phyloP scores from a whole-genome alignment of 2,888 invertebrate species.

The Callinectes sapidus region DNA sequence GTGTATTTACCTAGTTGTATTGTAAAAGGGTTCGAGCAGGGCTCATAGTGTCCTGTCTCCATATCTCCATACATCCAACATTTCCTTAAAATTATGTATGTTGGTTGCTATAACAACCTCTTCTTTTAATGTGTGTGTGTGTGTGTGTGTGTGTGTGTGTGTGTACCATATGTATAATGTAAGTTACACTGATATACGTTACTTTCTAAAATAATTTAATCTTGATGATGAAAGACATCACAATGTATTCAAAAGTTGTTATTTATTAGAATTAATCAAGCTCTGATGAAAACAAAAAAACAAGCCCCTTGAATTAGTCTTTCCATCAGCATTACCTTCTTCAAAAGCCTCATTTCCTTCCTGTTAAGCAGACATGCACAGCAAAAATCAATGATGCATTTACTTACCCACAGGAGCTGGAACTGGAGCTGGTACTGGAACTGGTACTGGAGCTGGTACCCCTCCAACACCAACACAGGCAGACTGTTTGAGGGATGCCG shows the following conservation, averaged over 20 bases:
- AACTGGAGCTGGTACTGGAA: not conserved
- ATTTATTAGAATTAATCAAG: not conserved
- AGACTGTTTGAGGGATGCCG: conserved; percentile 79
- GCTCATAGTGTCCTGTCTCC: too few relatives aligned
- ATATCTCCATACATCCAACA: too few relatives aligned
- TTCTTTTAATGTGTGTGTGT: not conserved
- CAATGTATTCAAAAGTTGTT: not conserved
- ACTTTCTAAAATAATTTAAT: not conserved
- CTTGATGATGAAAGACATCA: not conserved
- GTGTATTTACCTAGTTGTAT: too few relatives aligned
- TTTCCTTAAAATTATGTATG: too few relatives aligned
- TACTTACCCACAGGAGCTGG: conserved; percentile 48
- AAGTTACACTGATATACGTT: not conserved
- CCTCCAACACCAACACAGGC: conserved; percentile 55
- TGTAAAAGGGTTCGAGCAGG: too few relatives aligned
- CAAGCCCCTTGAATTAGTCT: not conserved
- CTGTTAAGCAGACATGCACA: not conserved
- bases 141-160: not conserved
- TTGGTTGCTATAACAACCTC: too few relatives aligned
- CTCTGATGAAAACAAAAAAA: not conserved
- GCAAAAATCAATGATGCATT: not conserved
- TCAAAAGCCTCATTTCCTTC: not conserved
- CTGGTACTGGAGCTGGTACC: not conserved
- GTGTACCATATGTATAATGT: not conserved
- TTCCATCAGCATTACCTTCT: not conserved